Evolutionary conservation across 2,888 invertebrate genomes (phyloP).

Genomic region (Zele albiditarsus): DNA sequence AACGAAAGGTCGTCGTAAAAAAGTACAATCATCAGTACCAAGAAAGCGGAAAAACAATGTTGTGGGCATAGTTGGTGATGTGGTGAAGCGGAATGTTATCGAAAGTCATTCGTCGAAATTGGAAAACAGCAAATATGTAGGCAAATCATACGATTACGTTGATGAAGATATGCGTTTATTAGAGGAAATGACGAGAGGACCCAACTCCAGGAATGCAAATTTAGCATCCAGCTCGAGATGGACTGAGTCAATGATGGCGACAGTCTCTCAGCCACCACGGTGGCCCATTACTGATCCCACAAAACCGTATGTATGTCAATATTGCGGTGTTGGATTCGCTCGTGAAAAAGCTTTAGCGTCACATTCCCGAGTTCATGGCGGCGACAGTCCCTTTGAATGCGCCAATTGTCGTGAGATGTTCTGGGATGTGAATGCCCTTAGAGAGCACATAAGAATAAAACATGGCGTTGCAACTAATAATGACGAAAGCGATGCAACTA

Average conservation of each 20-base stretch:
- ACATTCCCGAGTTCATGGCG: constrained; percentile 85
- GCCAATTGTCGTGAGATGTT: constrained; percentile 87
- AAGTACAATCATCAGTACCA: constrained; percentile 68
- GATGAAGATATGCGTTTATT: constrained; percentile 73
- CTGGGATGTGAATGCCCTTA: constrained; percentile 79
- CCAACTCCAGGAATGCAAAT: constrained; percentile 62
- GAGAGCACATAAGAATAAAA: constrained; percentile 78
- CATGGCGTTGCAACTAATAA: constrained; percentile 72
- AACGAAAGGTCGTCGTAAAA: constrained; percentile 68
- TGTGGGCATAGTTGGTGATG: constrained; percentile 43
- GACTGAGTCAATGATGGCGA: constrained; percentile 59
- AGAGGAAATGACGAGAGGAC: constrained; percentile 72
- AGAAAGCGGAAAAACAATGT: constrained; percentile 68
- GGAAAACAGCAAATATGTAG: constrained; percentile 48
- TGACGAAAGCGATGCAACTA: constrained; percentile 71
- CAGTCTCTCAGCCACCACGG: constrained; percentile 56
- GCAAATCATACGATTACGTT: constrained; percentile 65
- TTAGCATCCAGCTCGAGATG: constrained; percentile 74
- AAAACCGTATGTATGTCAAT: constrained; percentile 87
- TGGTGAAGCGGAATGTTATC: constrained; percentile 53
- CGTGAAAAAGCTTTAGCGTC: constrained; percentile 87
- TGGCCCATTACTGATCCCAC: constrained; percentile 81
- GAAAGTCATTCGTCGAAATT: constrained; percentile 42
- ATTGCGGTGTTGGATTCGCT: constrained; percentile 85
- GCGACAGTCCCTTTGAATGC: constrained; percentile 87